Percentiles rank a stretch among this genome's conserved stretches.
phyloP scores from a whole-genome alignment of 2,888 invertebrate species.

The Microplitis deprimator region DNA sequence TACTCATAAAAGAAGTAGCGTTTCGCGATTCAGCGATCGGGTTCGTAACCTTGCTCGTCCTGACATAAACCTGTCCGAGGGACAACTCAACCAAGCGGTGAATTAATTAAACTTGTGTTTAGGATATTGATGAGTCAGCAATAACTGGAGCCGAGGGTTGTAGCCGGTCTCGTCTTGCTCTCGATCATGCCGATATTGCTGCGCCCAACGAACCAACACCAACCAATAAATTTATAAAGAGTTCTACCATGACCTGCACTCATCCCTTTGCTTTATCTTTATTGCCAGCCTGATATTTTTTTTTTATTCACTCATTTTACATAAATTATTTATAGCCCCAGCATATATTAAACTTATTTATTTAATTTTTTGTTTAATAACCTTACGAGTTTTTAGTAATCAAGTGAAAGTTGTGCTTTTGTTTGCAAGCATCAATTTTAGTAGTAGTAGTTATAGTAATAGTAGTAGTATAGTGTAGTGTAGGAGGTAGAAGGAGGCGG shows the following conservation, averaged over 20 bases:
- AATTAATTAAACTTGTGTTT: slow-evolving; percentile 72
- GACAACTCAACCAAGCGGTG: slow-evolving; percentile 66
- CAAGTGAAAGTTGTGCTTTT: slow-evolving; percentile 39
- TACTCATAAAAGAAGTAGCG: slow-evolving; percentile 18
- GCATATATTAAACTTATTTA: not conserved
- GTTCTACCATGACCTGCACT: not conserved
- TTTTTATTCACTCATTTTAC: no score
- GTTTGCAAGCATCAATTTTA: slow-evolving; percentile 22
- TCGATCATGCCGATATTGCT: slow-evolving; percentile 37
- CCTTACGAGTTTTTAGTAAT: slow-evolving; percentile 8
- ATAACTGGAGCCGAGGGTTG: slow-evolving; percentile 46
- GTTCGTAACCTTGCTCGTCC: slow-evolving; percentile 50
- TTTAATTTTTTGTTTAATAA: slow-evolving; percentile 26
- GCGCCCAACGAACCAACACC: slow-evolving; percentile 30
- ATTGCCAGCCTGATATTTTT: no score
- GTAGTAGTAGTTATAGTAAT: not conserved
- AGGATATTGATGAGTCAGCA: slow-evolving; percentile 71
- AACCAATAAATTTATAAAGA: slow-evolving; percentile 32
- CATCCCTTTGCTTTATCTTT: slow-evolving; percentile 9
- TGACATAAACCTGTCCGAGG: slow-evolving; percentile 60
- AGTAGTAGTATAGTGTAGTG: not conserved
- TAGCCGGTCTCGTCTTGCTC: slow-evolving; percentile 32
- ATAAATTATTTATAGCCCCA: no score
- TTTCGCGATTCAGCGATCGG: slow-evolving; percentile 19
- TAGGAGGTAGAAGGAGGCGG: not conserved